Evolutionary conservation across 2,888 invertebrate genomes (phyloP), one percentile per base, ranked within the genome.

Genomic region (Sylvicola cinctus): DNA sequence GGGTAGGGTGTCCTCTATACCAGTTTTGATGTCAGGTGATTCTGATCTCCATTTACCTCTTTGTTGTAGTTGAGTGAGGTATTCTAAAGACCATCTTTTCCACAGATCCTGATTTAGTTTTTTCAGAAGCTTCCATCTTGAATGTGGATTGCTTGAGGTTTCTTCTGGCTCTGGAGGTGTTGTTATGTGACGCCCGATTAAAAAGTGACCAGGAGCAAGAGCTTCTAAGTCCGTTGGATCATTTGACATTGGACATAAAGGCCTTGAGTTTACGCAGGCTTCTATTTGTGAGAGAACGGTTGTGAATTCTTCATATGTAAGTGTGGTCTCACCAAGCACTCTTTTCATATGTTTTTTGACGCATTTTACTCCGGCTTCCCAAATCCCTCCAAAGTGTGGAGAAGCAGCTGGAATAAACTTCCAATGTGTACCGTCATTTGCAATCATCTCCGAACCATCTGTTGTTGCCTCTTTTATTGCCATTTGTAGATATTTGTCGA

Each of bases 301-400:
- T 12, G 38, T 15, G 12, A 47, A 38, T 36, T 49, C 45, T 38
- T 49, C 44, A 32, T 39, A 45, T 1, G 44, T 47, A 4, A 49
- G 34, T 7, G 30, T 37, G 10, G 36, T 20, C 11, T 40, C 35
- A 5, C 46, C 46, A 10, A 48, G 34, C 4, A 44, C 36, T 25
- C 45, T 31, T 16, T 40, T 39, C 3, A 52, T 33, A 33, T 48
- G 48, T 32, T 34, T 38, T 37, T 50, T 51, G 4, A 44, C 38
- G 2, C 39, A 42, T 35, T 46, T 46, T 11, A 45, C 45, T 2
- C 41, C 45, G 5, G 45, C 43, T 36, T 53, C 50, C 46, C 46
- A 49, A 2, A 49, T 29, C 3, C 50, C 50, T 5, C 49, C 47
- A 33, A 46, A 46, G 35, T 50, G 46, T 2, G 49, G 46, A 12